Evolutionary conservation across 2,113 vertebrate species (phyloP).

Genomic region (Tyrannus savana): DNA sequence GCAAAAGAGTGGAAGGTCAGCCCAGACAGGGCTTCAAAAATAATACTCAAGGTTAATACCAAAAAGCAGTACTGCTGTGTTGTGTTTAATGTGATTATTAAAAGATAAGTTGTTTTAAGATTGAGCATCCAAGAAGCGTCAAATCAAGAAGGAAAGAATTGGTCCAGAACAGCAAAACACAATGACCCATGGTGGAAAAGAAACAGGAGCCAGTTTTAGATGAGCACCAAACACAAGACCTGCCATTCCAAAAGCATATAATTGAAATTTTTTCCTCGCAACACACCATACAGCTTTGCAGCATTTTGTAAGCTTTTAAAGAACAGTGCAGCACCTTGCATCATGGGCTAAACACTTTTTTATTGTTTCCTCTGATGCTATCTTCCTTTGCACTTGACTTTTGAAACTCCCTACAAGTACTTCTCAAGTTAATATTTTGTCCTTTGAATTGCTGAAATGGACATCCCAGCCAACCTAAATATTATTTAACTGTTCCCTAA

Average conservation of each 20-base stretch:
- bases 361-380: background rate
- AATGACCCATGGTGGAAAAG: background rate
- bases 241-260: background rate
- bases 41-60: background rate
- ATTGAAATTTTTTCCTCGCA: background rate
- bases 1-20: background rate
- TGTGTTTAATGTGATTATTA: background rate
- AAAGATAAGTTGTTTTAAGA: background rate
- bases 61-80: background rate
- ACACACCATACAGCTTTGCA: background rate
- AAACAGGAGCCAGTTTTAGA: background rate
- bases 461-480: background rate
- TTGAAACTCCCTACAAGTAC: background rate
- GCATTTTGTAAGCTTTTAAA: background rate
- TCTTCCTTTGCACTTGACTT: background rate
- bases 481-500: background rate
- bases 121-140: background rate
- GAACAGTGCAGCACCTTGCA: background rate
- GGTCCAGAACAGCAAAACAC: background rate
- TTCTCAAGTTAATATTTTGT: background rate
- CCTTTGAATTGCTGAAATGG: background rate
- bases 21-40: background rate
- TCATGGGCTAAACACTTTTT: background rate
- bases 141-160: slow-evolving; percentile 3
- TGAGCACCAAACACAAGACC: background rate